A percentile compares a stretch with the other conserved stretches of the same genome.
phyloP scores from a whole-genome alignment of 2,797 vertebrate species.

The Caiman crocodilus region DNA sequence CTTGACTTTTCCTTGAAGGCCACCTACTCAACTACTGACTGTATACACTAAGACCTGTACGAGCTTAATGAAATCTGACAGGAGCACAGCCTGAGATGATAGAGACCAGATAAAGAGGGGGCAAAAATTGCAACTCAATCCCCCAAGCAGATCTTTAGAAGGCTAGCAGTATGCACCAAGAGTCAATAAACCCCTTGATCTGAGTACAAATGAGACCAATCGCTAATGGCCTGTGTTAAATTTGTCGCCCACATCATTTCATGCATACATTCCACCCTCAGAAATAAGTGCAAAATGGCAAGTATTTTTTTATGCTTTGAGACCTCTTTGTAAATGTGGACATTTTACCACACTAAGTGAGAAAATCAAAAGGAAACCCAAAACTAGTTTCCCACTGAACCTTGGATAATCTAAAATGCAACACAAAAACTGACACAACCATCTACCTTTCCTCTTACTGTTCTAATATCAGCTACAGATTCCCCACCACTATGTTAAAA shows the following conservation, averaged over 20 bases:
- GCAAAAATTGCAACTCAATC: not conserved
- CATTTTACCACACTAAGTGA: not conserved
- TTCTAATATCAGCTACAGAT: not conserved
- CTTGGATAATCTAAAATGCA: not conserved
- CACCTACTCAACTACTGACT: not conserved
- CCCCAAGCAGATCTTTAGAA: not conserved
- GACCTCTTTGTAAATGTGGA: not conserved
- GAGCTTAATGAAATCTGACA: slow-evolving; percentile 5
- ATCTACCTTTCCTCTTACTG: accelerated
- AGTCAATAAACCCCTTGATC: not conserved
- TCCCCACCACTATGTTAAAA: not conserved
- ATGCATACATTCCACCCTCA: accelerated
- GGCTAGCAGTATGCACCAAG: not conserved
- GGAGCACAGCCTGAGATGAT: not conserved
- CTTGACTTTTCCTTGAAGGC: not conserved
- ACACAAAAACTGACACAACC: not conserved
- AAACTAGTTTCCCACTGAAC: not conserved
- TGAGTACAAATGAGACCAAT: not conserved
- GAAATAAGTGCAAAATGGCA: accelerated
- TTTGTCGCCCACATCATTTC: not conserved
- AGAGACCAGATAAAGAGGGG: not conserved
- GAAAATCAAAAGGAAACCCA: not conserved
- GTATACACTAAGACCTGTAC: not conserved
- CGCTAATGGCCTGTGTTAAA: not conserved
- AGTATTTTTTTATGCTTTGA: not conserved